Percentiles rank a stretch among this genome's conserved stretches.
phyloP scores from a whole-genome alignment of 2,888 invertebrate genomes.

The Eugnorisma glareosa region DNA sequence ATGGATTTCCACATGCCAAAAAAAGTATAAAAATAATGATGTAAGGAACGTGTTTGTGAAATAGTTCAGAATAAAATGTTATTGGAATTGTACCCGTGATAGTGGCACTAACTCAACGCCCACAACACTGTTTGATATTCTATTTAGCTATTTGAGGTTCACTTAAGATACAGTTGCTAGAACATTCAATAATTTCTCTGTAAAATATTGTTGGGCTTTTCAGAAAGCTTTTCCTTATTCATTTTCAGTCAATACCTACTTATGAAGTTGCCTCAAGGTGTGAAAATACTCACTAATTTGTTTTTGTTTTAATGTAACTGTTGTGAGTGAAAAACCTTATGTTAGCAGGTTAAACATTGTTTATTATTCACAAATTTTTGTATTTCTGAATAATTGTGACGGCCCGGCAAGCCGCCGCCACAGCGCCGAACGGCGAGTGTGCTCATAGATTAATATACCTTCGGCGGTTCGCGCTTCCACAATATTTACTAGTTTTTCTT shows the following conservation, averaged over 20 bases:
- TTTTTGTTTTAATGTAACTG: too few species aligned
- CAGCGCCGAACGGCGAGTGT: too few species aligned
- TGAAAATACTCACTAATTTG: too few species aligned
- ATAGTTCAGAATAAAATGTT: not conserved
- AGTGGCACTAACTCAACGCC: conserved; percentile 22
- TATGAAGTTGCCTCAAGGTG: too few species aligned
- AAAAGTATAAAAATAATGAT: not conserved
- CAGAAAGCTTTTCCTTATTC: not conserved
- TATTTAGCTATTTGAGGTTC: not conserved
- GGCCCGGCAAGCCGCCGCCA: too few species aligned
- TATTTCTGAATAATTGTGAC: too few species aligned
- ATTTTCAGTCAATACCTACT: not conserved
- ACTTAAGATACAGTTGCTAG: conserved; percentile 5
- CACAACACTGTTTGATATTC: conserved; percentile 22
- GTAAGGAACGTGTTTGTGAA: not conserved
- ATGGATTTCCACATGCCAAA: not conserved
- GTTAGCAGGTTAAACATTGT: too few species aligned
- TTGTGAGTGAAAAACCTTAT: too few species aligned
- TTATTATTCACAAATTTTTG: too few species aligned
- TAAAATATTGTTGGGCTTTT: not conserved
- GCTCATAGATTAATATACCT: too few species aligned
- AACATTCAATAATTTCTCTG: not conserved
- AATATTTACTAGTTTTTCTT: too few species aligned
- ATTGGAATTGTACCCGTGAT: not conserved
- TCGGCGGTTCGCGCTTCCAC: too few species aligned